Conservation (phyloP, 2,797 vertebrate species). For the Enteromius anoplus region DNA sequence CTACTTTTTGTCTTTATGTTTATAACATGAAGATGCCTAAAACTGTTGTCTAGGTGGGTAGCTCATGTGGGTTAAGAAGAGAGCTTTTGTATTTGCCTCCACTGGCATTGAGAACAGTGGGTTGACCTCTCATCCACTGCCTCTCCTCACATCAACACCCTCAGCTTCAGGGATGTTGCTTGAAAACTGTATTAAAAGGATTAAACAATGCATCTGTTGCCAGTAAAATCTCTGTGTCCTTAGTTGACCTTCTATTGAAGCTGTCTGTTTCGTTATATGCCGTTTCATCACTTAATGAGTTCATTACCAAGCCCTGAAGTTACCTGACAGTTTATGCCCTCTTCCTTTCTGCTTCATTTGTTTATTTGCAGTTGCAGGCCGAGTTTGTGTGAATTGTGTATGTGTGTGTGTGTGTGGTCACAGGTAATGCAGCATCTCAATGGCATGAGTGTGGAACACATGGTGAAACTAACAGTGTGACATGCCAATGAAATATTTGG, state of each 20-base stretch:
- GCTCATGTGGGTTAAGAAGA: neutral
- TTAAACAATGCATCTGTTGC: neutral
- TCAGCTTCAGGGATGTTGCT: neutral
- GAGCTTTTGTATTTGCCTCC: neutral
- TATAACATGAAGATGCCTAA: neutral
- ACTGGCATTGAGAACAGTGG: neutral
- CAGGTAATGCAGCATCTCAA: neutral
- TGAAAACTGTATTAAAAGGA: neutral
- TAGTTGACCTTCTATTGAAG: neutral
- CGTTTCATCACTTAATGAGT: neutral
- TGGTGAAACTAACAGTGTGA: slow-evolving; percentile 22
- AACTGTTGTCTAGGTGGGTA: slow-evolving; percentile 9
- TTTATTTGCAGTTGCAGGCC: slow-evolving; percentile 7
- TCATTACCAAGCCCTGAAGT: slow-evolving; percentile 12
- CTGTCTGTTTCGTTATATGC: neutral
- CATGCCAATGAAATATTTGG: slow-evolving; percentile 17
- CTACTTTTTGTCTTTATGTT: neutral
- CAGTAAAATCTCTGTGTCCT: neutral
- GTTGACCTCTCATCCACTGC: neutral
- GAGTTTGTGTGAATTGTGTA: neutral
- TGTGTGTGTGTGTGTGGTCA: neutral
- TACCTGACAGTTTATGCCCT: slow-evolving; percentile 7
- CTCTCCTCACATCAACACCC: neutral
- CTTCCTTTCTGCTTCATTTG: slow-evolving; percentile 22
- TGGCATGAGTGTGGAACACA: slow-evolving; percentile 6